Conservation (phyloP, 1,140 invertebrate genomes). For the Lepidurus arcticus region DNA sequence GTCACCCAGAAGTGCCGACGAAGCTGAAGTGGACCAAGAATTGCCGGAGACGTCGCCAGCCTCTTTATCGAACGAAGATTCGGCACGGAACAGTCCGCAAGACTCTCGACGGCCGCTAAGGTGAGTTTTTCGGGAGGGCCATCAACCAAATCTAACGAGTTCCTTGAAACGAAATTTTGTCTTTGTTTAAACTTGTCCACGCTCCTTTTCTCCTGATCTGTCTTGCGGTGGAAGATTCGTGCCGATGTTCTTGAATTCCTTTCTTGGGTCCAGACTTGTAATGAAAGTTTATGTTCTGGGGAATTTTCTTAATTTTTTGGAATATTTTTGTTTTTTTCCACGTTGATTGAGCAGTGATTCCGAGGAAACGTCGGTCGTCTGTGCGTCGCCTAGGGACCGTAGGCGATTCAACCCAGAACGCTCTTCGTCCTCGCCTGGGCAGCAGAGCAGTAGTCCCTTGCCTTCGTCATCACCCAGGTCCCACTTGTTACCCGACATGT, state of each 20-base stretch:
- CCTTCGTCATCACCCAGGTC: not conserved
- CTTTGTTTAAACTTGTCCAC: not conserved
- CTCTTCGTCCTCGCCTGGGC: not conserved
- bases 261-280: no score
- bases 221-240: not conserved
- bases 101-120: not conserved
- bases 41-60: not conserved
- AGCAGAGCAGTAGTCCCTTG: not conserved
- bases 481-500: not conserved
- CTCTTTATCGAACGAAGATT: slow-evolving; percentile 7
- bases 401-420: not conserved
- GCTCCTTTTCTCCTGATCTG: not conserved
- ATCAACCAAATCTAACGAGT: no score
- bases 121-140: not conserved
- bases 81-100: slow-evolving; percentile 2
- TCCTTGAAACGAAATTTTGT: not conserved
- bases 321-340: not conserved
- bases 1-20: slow-evolving; percentile 9
- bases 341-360: not conserved
- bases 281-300: no score
- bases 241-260: no score
- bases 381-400: not conserved
- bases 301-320: no score
- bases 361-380: not conserved
- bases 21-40: slow-evolving; percentile 4